Base-by-base conservation (phyloP, 2,113 vertebrate genomes). In the Callopanchax toddi region DNA sequence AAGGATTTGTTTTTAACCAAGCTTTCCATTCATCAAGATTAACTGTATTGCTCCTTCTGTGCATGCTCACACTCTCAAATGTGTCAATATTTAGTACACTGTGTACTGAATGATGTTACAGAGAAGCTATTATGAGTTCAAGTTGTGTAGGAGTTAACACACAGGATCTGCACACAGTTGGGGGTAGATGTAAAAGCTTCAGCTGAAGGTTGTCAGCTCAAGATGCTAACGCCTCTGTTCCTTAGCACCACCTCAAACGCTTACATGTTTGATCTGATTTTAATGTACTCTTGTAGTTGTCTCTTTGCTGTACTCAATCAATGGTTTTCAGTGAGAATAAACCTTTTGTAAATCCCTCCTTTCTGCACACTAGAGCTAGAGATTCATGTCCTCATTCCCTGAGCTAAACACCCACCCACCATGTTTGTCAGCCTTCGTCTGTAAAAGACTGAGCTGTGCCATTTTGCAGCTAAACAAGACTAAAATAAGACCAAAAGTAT, bases 341-440 rank as follows among this genome's bases (percentile, higher is more conserved):
- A 22, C 55, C 37, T 78, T 60, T 39, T 13, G 18, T 73, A 17
- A 82, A 76, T 76, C 66, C 71, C 37, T 60, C 60, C 63, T 68
- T 40, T 78, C 69, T 68, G 66, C 32, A 26, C 37, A 52, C 42
- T 60, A 60, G 32, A 70, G 58, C 52, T 57, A 61, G 44, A 75
- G 57, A 83, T 66, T 59, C 60, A 39, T 72, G 63, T 82, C 78
- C 68, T 71, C 68, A 39, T 84, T 81, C 60, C 46, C 69, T 21
- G 43, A 68, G 81, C 79, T 71, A 29, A 76, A 79, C 79, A 37
- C 79, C 82, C 84, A 89, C 81, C 77, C 59, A 63, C 60, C 67
- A 68, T 87, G 72, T 86, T 69, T 81, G 68, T 87, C 72, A 86
- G 73, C 69, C 51, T 80, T 80, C 55, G 65, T 79, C 80, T 79